Evolutionary conservation across 2,113 vertebrate genomes (phyloP), one percentile per base, ranked within the genome.

Genomic region (Tetrao urogallus): DNA sequence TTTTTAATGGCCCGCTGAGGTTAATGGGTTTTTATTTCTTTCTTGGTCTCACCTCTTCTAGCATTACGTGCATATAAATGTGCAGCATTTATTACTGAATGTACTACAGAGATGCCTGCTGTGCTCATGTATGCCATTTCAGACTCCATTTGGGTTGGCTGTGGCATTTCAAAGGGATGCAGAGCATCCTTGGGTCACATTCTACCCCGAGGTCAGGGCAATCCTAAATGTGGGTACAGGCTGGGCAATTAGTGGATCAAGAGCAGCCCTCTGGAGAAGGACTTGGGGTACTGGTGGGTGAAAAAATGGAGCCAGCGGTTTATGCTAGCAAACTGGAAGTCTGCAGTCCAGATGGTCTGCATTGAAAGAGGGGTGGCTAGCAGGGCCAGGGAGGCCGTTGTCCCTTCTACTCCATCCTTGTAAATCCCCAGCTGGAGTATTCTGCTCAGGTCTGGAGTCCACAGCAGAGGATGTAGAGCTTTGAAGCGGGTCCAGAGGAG

Each of bases 1-100:
- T 9, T 69, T 38, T 75, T 50, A 72, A 78, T 52, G 73, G 20
- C 50, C 36, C 30, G 21, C 22, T 64, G 52, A 58, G 77, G 34
- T 82, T 92, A 89, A 75, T 82, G 57, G 24, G 73, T 7, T 64
- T 93, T 71, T 86, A 3, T 75, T 78, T 90, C 63, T 92, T 88
- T 73, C 30, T 21, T 64, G 17, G 45, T 45, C 43, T 86, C 73
- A n/a, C 34, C 79, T 84, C 56, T 92, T 45, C 54, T 38, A 38
- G 38, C 38, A 38, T 38, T 38, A 38, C 10, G 38, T 38, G 38
- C 38, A 38, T 38, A 38, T 38, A 38, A 38, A 38, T 38, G 14
- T 72, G 86, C 63, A 73, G 43, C 82, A 4, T 43, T 32, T 73
- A 3, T 6, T 64, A 24, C 2, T 1, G 1, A 19, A 7, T 38